These are phyloP conservation scores for Pomacea canaliculata DNA, from an alignment of 2,888 invertebrate genomes.

Conservation along the genomic window DNA sequence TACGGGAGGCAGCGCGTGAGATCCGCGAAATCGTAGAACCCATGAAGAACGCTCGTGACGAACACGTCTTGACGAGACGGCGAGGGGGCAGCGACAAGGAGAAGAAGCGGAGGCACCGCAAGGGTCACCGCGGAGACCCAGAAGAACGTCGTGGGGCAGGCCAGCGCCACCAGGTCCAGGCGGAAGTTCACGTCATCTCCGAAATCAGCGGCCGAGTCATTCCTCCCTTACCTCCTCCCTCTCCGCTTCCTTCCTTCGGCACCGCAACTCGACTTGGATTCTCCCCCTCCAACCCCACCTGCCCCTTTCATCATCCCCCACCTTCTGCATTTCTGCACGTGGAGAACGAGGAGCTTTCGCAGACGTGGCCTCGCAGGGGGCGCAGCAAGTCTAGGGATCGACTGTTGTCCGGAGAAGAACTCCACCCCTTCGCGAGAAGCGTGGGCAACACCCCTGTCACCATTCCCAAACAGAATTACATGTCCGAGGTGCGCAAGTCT, in stretches of 20 bases:
- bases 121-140: not conserved
- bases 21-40: slow-evolving; percentile 36
- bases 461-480: not conserved
- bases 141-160: not conserved
- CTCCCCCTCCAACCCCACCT: not conserved
- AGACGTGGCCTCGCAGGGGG: slow-evolving; percentile 17
- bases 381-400: slow-evolving; percentile 21
- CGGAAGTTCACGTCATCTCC: slow-evolving; percentile 24
- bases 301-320: not conserved
- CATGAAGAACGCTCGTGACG: slow-evolving; percentile 21
- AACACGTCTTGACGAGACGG: slow-evolving; percentile 2
- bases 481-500: not conserved
- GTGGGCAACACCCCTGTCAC: slow-evolving; percentile 1
- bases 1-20: slow-evolving; percentile 33
- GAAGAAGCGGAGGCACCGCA: not conserved
- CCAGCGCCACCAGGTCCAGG: slow-evolving; percentile 22
- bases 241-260: not conserved
- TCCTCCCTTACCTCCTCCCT: not conserved
- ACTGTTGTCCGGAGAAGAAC: not conserved
- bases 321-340: slow-evolving; percentile 19
- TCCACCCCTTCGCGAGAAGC: not conserved
- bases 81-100: slow-evolving; percentile 3
- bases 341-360: slow-evolving; percentile 26
- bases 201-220: slow-evolving; percentile 8
- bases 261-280: not conserved